Evolutionary conservation across 2,888 invertebrate species (phyloP).

Genomic region (Cantharis nigra): DNA sequence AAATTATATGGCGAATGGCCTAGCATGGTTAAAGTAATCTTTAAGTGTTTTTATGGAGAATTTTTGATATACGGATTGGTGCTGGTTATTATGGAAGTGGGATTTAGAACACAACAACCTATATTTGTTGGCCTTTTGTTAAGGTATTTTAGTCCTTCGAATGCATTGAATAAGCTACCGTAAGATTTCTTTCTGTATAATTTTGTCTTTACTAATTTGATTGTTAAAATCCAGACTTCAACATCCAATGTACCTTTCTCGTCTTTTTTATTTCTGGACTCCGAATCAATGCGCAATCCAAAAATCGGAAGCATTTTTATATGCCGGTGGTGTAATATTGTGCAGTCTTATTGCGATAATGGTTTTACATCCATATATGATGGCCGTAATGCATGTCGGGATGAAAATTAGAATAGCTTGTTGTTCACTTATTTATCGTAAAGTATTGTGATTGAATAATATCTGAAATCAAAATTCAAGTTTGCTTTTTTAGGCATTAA

Average conservation of each 20-base stretch:
- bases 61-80: slow-evolving; percentile 63
- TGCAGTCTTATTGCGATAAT: slow-evolving; percentile 65
- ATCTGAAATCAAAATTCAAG: not conserved
- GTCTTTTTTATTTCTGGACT: slow-evolving; percentile 51
- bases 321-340: slow-evolving; percentile 61
- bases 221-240: slow-evolving; percentile 38
- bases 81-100: slow-evolving; percentile 59
- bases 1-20: slow-evolving; percentile 57
- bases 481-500: slow-evolving; percentile 63
- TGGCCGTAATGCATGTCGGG: slow-evolving; percentile 68
- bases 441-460: slow-evolving; percentile 59
- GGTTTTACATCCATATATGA: slow-evolving; percentile 73
- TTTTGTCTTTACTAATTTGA: not conserved
- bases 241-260: slow-evolving; percentile 47
- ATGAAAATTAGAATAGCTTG: slow-evolving; percentile 75
- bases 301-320: slow-evolving; percentile 60
- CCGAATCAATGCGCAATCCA: slow-evolving; percentile 45
- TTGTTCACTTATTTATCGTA: slow-evolving; percentile 75
- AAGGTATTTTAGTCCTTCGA: slow-evolving; percentile 59
- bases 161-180: slow-evolving; percentile 42
- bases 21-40: slow-evolving; percentile 62
- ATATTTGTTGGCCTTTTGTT: slow-evolving; percentile 60
- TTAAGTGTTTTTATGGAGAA: slow-evolving; percentile 62
- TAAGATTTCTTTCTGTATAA: slow-evolving; percentile 33
- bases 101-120: slow-evolving; percentile 60